Percentiles rank a stretch among this genome's conserved stretches.
Conservation (phyloP, 1,140 invertebrate genomes). For the Daktulosphaira vitifoliae region DNA sequence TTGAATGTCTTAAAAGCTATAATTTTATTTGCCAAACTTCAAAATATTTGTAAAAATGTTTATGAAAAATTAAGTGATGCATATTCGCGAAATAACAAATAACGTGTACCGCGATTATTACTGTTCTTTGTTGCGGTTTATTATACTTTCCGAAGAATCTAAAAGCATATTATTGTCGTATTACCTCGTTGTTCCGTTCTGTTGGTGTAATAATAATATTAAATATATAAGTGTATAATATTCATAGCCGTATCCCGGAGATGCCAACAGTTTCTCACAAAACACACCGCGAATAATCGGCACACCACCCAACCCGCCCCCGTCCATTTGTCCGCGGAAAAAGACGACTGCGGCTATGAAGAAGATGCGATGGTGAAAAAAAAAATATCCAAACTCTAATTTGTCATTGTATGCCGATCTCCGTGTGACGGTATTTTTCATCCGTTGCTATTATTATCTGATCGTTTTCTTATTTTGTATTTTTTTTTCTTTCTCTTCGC, state of each 20-base stretch:
- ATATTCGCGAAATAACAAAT: no score
- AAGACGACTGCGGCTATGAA: constrained; percentile 6
- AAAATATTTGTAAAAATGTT: no score
- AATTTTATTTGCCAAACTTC: no score
- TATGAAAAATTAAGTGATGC: no score
- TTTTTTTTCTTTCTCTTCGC: constrained; percentile 20
- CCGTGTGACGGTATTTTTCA: constrained; percentile 32
- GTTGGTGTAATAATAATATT: no score
- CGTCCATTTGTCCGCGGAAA: constrained; percentile 4
- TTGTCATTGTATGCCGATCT: constrained; percentile 28
- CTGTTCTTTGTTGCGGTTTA: constrained; percentile 25
- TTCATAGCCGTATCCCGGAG: no score
- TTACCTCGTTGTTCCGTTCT: constrained; percentile 5
- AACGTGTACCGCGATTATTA: background rate
- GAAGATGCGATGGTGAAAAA: background rate
- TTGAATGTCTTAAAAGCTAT: no score
- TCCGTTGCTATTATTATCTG: constrained; percentile 30
- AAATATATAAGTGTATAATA: background rate
- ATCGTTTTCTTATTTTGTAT: constrained; percentile 17
- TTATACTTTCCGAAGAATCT: constrained; percentile 1
- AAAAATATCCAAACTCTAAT: constrained; percentile 21
- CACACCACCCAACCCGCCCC: background rate
- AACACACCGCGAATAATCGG: constrained; percentile 31
- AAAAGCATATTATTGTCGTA: constrained; percentile 8
- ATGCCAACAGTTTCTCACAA: background rate